Conservation (phyloP, 1,140 invertebrate species). For the Polypedilum pembai region DNA sequence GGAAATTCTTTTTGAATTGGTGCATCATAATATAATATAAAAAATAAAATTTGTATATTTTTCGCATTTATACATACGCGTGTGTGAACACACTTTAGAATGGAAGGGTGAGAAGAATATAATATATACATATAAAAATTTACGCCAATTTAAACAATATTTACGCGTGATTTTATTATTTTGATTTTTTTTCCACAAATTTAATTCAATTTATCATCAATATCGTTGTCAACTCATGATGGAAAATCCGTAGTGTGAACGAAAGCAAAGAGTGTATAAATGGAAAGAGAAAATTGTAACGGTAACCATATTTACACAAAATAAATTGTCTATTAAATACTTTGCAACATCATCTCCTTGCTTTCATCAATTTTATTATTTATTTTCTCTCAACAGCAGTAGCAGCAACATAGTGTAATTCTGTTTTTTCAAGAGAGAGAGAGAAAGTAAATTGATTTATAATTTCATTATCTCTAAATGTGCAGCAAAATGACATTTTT, state of each 20-base stretch:
- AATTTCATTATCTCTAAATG: slow-evolving; percentile 21
- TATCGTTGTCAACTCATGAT: neutral
- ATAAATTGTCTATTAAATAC: slow-evolving; percentile 28
- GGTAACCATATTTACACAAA: slow-evolving; percentile 28
- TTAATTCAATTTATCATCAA: slow-evolving; percentile 23
- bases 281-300: neutral
- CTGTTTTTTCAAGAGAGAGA: neutral
- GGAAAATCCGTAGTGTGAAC: neutral
- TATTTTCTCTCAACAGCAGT: neutral
- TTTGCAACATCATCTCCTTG: neutral
- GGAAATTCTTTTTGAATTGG: slow-evolving; percentile 1
- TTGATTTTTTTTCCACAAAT: slow-evolving; percentile 25
- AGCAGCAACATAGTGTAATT: neutral
- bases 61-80: slow-evolving; percentile 2
- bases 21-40: slow-evolving; percentile 9
- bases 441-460: slow-evolving; percentile 25
- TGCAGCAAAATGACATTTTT: slow-evolving; percentile 5
- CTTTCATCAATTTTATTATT: neutral
- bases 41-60: neutral
- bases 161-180: slow-evolving; percentile 15
- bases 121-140: slow-evolving; percentile 1
- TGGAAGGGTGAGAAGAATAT: neutral
- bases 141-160: slow-evolving; percentile 28
- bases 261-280: neutral
- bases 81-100: neutral